Evolutionary conservation across 2,888 invertebrate genomes (phyloP), one percentile per base, ranked within the genome.

Genomic region (Pyrocoelia pectoralis): DNA sequence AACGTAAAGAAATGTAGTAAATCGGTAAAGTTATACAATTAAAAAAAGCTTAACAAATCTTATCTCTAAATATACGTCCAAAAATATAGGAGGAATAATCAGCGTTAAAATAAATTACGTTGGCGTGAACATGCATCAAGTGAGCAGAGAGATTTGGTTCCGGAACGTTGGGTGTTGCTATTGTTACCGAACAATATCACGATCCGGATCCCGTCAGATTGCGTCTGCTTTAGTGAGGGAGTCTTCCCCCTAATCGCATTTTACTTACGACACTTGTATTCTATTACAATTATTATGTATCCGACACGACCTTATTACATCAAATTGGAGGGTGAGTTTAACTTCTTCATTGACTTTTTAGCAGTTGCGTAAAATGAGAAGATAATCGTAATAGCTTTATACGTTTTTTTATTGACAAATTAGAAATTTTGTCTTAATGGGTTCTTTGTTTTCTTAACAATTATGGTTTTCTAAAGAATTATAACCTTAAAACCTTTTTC

Each of bases 201-300:
- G 52, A 40, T 41, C 57, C 49, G 54, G 40, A 57, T 49, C 49
- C 48, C 56, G 65, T 61, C 61, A 65, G 61, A 65, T 65, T 65
- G 65, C 60, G 65, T 60, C 65, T 59, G 64, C 40, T 61, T 14
- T 28, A 43, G 65, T 53, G 65, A 65, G 65, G 65, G 65, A 53
- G 65, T 38, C 53, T 53, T 59, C 60, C 61, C n/a, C 65, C 60
- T 56, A 61, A 65, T 60, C 65, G 56, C 60, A 57, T 54, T 61
- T 56, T 61, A 65, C 60, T 65, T 65, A 61, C 65, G 56, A 65
- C 65, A 65, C 65, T 65, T 65, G 65, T 65, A 61, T 65, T 56
- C 65, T 65, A 61, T 61, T 65, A 61, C 60, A 65, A 65, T 65
- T 65, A 65, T 65, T 65, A 65, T 65, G 65, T 65, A 64, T 59